phyloP scores from a whole-genome alignment of 2,797 vertebrate species.

The Sus cebifrons region DNA sequence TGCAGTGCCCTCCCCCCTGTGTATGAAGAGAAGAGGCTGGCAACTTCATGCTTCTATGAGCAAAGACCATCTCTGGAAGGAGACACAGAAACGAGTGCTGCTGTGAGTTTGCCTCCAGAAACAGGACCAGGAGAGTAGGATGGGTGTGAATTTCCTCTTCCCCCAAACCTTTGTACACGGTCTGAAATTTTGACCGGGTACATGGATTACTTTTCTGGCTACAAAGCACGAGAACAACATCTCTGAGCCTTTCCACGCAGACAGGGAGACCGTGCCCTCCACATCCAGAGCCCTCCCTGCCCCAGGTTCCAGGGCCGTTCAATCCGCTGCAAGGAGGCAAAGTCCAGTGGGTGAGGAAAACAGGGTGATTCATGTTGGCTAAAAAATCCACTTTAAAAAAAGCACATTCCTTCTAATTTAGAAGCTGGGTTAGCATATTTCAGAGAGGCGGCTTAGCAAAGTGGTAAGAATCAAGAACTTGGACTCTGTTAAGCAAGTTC shows the following conservation, averaged over 20 bases:
- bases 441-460: slow-evolving; percentile 43
- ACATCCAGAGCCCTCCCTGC: rapidly evolving
- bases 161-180: slow-evolving; percentile 25
- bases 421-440: slow-evolving; percentile 72
- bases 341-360: slow-evolving; percentile 76
- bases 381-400: slow-evolving; percentile 73
- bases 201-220: neutral
- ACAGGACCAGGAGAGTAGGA: neutral
- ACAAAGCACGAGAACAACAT: neutral
- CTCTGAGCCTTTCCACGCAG: neutral
- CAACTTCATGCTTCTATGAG: neutral
- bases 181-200: slow-evolving; percentile 44
- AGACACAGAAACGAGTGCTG: slow-evolving; percentile 1
- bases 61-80: slow-evolving; percentile 57
- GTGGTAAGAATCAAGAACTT: neutral
- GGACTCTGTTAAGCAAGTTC: slow-evolving; percentile 39
- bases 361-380: slow-evolving; percentile 72
- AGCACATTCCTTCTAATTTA: slow-evolving; percentile 68
- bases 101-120: slow-evolving; percentile 15
- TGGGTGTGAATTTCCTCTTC: slow-evolving; percentile 4
- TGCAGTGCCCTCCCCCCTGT: neutral
- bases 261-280: neutral
- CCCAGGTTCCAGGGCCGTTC: neutral
- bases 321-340: slow-evolving; percentile 61
- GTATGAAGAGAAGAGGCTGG: neutral